Evolutionary conservation across 2,888 invertebrate genomes (phyloP).

Genomic region (Podabrus alpinus): DNA sequence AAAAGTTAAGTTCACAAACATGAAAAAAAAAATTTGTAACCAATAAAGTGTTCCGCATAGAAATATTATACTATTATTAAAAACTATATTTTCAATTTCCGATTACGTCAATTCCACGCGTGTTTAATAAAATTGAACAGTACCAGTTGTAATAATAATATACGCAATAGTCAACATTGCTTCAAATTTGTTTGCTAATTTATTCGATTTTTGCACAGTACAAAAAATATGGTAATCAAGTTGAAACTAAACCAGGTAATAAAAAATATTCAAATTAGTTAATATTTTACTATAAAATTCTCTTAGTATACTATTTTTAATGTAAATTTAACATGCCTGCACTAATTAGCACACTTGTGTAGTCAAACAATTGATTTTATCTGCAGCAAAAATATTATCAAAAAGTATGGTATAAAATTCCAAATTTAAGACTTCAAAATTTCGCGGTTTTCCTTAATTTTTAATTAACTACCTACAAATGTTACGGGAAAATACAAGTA

Average conservation of each 20-base stretch:
- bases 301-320: not conserved
- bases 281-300: not conserved
- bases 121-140: not conserved
- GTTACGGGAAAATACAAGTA: not conserved
- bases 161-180: not conserved
- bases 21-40: too few species aligned
- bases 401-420: not conserved
- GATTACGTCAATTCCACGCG: not conserved
- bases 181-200: conserved; percentile 23
- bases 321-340: not conserved
- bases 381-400: not conserved
- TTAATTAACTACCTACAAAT: not conserved
- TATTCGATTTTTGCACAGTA: conserved; percentile 4
- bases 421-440: not conserved
- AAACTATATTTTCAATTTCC: too few species aligned
- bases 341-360: not conserved
- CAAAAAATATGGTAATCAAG: conserved; percentile 12
- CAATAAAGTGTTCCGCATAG: too few species aligned
- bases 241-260: not conserved
- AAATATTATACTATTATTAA: too few species aligned
- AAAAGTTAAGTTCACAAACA: too few species aligned
- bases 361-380: not conserved
- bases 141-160: not conserved
- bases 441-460: not conserved
- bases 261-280: not conserved